A percentile compares a stretch with the other conserved stretches of the same genome.
Conservation (phyloP, 2,888 invertebrate genomes). For the Leptopterna dolabrata region DNA sequence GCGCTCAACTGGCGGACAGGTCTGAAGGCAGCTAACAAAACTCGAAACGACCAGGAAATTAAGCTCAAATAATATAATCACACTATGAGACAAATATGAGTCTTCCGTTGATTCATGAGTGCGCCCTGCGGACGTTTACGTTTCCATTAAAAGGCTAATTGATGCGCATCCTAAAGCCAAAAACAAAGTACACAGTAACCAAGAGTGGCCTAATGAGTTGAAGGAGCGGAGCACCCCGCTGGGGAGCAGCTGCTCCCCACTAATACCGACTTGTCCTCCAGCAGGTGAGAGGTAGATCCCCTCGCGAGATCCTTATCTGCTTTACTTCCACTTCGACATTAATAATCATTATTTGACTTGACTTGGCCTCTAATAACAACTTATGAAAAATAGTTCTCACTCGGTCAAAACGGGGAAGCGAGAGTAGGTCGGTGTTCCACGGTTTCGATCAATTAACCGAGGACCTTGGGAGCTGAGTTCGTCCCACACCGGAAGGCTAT, state of each 20-base stretch:
- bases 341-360: constrained; percentile 61
- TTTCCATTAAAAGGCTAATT: constrained; percentile 49
- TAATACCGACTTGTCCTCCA: neutral
- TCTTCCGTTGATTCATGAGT: neutral
- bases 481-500: neutral
- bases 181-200: constrained; percentile 48
- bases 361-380: constrained; percentile 60
- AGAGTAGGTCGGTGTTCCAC: neutral
- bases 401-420: constrained; percentile 1
- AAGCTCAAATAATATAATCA: too few relatives aligned
- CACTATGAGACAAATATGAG: neutral
- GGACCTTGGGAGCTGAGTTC: neutral
- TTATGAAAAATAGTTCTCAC: constrained; percentile 60
- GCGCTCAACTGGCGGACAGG: too few relatives aligned
- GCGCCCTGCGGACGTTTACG: constrained; percentile 26
- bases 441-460: neutral
- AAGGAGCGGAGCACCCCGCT: constrained; percentile 23
- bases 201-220: constrained; percentile 44
- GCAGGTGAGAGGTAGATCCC: constrained; percentile 44
- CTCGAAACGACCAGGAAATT: too few relatives aligned
- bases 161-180: constrained; percentile 31
- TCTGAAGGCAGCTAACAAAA: too few relatives aligned
- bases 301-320: constrained; percentile 34
- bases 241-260: constrained; percentile 37
- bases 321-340: constrained; percentile 47